Evolutionary conservation across 2,888 invertebrate species (phyloP).

Genomic region (Sipha maydis): DNA sequence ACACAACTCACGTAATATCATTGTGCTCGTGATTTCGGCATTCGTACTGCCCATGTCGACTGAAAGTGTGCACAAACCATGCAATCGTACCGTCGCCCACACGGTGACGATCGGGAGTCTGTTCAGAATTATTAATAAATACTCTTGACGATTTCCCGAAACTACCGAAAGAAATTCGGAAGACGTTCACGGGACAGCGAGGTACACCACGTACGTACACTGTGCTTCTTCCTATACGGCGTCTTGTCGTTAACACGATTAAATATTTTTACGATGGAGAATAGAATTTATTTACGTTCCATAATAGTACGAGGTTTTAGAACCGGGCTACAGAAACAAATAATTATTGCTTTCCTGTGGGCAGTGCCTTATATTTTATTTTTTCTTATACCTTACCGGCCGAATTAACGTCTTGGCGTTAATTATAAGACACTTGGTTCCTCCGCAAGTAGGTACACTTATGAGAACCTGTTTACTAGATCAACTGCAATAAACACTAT

Average conservation of each 20-base stretch:
- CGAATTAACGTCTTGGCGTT: slow-evolving; percentile 43
- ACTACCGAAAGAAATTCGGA: too few species aligned
- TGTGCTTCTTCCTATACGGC: too few species aligned
- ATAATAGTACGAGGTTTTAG: neutral
- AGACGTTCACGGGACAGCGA: too few species aligned
- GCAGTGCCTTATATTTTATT: neutral
- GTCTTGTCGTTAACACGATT: too few species aligned
- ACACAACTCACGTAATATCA: neutral
- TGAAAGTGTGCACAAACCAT: too few species aligned
- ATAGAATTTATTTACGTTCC: neutral
- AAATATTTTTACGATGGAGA: neutral
- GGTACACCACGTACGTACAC: too few species aligned
- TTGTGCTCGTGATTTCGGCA: neutral
- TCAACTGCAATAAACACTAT: slow-evolving; percentile 11
- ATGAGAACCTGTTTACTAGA: slow-evolving; percentile 34
- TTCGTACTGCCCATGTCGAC: too few species aligned
- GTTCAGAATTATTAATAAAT: too few species aligned
- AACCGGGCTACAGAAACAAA: slow-evolving; percentile 16
- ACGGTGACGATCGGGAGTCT: too few species aligned
- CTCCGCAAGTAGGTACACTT: neutral
- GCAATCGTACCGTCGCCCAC: too few species aligned
- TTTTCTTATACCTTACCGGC: slow-evolving; percentile 13
- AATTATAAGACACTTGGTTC: slow-evolving; percentile 37
- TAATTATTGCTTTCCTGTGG: slow-evolving; percentile 14
- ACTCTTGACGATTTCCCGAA: too few species aligned